Base-by-base conservation (phyloP, 2,888 invertebrate species). In the Mythimna pallens region DNA sequence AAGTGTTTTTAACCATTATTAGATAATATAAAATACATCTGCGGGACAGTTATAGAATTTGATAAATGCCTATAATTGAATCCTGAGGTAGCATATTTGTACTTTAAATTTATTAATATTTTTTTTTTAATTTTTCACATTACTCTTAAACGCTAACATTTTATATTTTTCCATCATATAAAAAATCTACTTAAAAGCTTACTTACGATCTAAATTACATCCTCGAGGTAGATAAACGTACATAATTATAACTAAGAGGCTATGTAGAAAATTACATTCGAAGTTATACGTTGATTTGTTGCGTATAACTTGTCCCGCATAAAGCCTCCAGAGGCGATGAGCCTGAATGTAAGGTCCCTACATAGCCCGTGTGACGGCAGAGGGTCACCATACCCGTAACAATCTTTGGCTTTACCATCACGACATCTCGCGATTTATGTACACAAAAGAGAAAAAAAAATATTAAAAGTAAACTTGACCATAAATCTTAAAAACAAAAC, bases 391-490 rank as follows among this genome's bases (percentile, higher is more conserved):
- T 96, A 96, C 96, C 96, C 96, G 96, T 96, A 96, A 94, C 93
- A 95, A 95, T 96, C 96, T 96, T 96, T 96, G 96, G 96, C 96
- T 96, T 96, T 94, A 96, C 96, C 96, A 96, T 96, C 96, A 96
- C 96, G 96, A 96, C 92, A 94, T 91, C 88, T 96, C 96, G 96
- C 96, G 96, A 96, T 93, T 89, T 92, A 94, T 92, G 88, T 93
- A 93, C 93, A 93, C 81, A 90, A 91, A 89, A 89, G 86, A 89
- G 85, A 89, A 89, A 90, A 87, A 84, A 43, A 88, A 89, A 8
- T n/a, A 87, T 81, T 89, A 90, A 91, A 84, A 89, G 85, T 86
- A 87, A 92, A 87, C 87, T 87, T 90, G 91, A 89, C 88, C 66
- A 89, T 81, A 86, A 87, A 88, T 87, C 89, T 90, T 89, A 89